Evolutionary conservation across 1,140 invertebrate genomes (phyloP).

Genomic region (Drosophila elegans): DNA sequence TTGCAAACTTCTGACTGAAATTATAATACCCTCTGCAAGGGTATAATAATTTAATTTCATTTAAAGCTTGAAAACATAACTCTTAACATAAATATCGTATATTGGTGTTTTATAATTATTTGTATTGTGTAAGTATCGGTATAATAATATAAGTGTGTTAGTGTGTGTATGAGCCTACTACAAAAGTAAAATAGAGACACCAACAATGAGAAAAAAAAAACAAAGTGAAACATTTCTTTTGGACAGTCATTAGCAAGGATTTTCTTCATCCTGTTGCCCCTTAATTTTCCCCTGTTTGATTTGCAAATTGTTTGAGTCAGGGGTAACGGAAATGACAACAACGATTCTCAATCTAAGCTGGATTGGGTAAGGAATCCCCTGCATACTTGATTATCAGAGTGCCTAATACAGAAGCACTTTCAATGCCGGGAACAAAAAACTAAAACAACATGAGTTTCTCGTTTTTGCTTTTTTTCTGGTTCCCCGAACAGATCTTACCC

Average conservation of each 20-base stretch:
- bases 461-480: conserved; percentile 4
- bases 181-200: conserved; percentile 25
- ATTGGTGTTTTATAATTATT: too few relatives aligned
- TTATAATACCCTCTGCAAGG: too few relatives aligned
- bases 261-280: background rate
- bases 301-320: conserved; percentile 35
- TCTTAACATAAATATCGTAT: too few relatives aligned
- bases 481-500: conserved; percentile 22
- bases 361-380: conserved; percentile 13
- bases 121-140: too few relatives aligned
- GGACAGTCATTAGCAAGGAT: conserved; percentile 49
- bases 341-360: conserved; percentile 27
- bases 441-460: conserved; percentile 21
- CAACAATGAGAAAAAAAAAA: conserved; percentile 46
- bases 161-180: too few relatives aligned
- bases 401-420: conserved; percentile 23
- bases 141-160: too few relatives aligned
- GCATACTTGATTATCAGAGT: conserved; percentile 36
- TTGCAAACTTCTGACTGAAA: too few relatives aligned
- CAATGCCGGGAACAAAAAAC: background rate
- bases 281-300: background rate
- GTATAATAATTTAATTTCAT: too few relatives aligned
- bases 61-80: too few relatives aligned
- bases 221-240: conserved; percentile 54
- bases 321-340: conserved; percentile 36